A percentile compares a stretch with the other conserved stretches of the same genome.
phyloP scores from a whole-genome alignment of 2,888 invertebrate species.

The Lathronympha strigana region DNA sequence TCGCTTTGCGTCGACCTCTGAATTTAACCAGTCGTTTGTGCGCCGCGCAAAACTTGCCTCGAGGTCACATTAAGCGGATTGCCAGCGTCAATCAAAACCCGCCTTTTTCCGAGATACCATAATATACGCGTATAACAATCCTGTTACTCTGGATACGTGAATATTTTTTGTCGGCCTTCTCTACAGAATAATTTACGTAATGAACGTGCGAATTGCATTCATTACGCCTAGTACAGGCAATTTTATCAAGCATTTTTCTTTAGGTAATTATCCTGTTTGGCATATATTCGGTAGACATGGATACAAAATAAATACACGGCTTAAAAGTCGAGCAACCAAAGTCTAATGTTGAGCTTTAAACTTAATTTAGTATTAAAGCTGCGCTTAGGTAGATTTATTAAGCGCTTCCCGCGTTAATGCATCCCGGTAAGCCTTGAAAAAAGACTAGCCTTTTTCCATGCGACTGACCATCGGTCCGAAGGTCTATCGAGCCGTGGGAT shows the following conservation, averaged over 20 bases:
- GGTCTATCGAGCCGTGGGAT: slow-evolving; percentile 67
- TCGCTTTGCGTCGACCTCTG: slow-evolving; percentile 81
- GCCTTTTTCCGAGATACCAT: slow-evolving; percentile 73
- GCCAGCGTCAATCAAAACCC: slow-evolving; percentile 81
- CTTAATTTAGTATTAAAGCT: slow-evolving; percentile 40
- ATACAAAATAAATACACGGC: slow-evolving; percentile 20
- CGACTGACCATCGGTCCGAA: slow-evolving; percentile 53
- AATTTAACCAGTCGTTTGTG: slow-evolving; percentile 82
- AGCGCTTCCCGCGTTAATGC: slow-evolving; percentile 42
- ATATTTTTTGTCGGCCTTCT: slow-evolving; percentile 45
- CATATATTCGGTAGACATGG: not conserved
- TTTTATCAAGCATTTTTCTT: slow-evolving; percentile 30
- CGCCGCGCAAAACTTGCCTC: slow-evolving; percentile 77
- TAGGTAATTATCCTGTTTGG: slow-evolving; percentile 19
- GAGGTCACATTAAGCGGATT: slow-evolving; percentile 83
- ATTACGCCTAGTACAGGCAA: slow-evolving; percentile 25
- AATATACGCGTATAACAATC: slow-evolving; percentile 59
- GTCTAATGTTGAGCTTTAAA: slow-evolving; percentile 34
- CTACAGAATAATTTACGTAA: slow-evolving; percentile 35
- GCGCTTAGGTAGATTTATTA: slow-evolving; percentile 41
- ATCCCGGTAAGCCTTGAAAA: slow-evolving; percentile 41
- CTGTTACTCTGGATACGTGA: slow-evolving; percentile 54
- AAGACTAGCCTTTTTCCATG: slow-evolving; percentile 63
- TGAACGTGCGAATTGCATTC: slow-evolving; percentile 34
- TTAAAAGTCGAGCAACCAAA: slow-evolving; percentile 32